Evolutionary conservation across 2,797 vertebrate species (phyloP).

Genomic region (Crax fasciolata): DNA sequence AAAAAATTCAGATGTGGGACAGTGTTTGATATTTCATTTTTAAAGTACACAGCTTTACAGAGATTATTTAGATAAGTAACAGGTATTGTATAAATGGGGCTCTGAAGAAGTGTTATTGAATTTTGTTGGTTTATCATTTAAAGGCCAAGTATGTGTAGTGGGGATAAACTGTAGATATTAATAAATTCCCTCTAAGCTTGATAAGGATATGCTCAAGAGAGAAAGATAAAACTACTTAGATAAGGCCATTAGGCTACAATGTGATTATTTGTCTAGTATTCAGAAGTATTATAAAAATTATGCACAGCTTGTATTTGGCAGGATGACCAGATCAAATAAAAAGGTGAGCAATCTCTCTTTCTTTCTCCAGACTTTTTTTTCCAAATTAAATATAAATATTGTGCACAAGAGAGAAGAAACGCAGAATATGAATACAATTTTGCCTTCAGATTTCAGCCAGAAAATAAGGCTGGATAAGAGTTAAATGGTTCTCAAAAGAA

Average conservation of each 20-base stretch:
- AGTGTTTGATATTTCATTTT: constrained; percentile 42
- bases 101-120: constrained; percentile 46
- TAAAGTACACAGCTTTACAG: constrained; percentile 5
- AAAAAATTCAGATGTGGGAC: not conserved
- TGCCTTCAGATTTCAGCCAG: not conserved
- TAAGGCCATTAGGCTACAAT: constrained; percentile 37
- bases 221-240: constrained; percentile 44
- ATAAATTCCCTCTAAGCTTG: constrained; percentile 49
- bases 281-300: constrained; percentile 15
- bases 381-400: not conserved
- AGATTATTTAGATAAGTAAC: constrained; percentile 48
- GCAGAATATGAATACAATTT: not conserved
- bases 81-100: not conserved
- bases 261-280: constrained; percentile 40
- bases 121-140: constrained; percentile 63
- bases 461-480: not conserved
- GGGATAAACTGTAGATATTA: constrained; percentile 36
- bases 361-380: not conserved
- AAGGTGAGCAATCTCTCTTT: not conserved
- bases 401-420: not conserved
- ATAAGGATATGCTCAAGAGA: constrained; percentile 44
- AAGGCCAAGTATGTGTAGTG: constrained; percentile 12
- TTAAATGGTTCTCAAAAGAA: not conserved
- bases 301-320: not conserved
- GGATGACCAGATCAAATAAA: not conserved